phyloP scores from a whole-genome alignment of 1,140 invertebrate genomes.

The Microplitis mediator region DNA sequence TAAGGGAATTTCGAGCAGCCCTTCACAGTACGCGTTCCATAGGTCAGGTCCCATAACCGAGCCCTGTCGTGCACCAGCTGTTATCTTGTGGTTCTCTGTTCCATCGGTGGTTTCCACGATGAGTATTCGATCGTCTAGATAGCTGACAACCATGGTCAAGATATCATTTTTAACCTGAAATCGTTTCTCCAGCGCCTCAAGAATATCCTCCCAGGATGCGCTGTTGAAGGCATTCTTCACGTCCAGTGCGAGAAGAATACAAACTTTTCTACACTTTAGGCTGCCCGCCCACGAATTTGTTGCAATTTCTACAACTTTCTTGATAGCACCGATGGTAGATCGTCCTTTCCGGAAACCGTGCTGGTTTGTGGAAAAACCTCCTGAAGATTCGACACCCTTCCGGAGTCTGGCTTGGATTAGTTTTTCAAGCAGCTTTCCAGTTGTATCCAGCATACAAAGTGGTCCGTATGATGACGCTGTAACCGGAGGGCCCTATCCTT shows the following conservation, averaged over 20 bases:
- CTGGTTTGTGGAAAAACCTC: too few relatives aligned
- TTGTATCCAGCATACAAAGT: too few relatives aligned
- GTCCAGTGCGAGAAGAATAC: background rate
- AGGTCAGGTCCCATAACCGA: background rate
- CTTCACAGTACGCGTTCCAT: background rate
- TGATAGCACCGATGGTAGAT: constrained; percentile 31
- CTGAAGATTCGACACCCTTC: too few relatives aligned
- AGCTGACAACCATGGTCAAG: background rate
- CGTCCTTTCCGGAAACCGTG: constrained; percentile 3
- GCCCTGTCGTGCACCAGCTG: background rate
- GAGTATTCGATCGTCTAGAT: background rate
- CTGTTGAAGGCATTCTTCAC: background rate
- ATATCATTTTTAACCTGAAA: background rate
- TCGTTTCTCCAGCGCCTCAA: background rate
- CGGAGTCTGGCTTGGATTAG: too few relatives aligned
- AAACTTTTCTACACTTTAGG: background rate
- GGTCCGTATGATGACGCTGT: too few relatives aligned
- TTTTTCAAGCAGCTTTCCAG: too few relatives aligned
- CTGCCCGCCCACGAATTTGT: too few relatives aligned
- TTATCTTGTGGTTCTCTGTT: background rate
- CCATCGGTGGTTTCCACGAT: background rate
- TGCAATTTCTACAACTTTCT: constrained; percentile 16
- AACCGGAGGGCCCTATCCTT: too few relatives aligned
- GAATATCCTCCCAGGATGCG: background rate
- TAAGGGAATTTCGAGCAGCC: background rate